Evolutionary conservation across 2,113 vertebrate genomes (phyloP).

Genomic region (Perca schrenkii): DNA sequence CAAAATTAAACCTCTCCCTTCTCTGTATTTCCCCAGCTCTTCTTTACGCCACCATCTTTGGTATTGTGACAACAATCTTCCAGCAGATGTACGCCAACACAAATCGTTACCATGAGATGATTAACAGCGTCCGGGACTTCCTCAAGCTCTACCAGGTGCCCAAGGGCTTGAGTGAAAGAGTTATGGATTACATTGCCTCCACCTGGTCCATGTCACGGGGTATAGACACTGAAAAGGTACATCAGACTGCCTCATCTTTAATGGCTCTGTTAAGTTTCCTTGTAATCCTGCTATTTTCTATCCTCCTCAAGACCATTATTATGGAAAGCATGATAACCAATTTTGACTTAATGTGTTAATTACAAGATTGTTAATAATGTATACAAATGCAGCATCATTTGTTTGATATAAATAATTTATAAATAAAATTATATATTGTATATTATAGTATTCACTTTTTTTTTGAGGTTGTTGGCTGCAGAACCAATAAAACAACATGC

Average conservation of each 20-base stretch:
- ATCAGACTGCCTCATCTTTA: conserved; percentile 3
- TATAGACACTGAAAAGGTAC: conserved; percentile 98
- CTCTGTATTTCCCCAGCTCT: conserved; percentile 86
- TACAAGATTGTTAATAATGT: neutral
- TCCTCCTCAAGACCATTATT: neutral
- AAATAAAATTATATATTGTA: neutral
- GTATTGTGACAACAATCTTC: conserved; percentile 99
- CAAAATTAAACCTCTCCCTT: neutral
- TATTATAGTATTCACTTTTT: neutral
- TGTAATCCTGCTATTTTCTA: neutral
- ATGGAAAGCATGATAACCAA: neutral
- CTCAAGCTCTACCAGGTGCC: conserved; percentile 99
- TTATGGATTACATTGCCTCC: conserved; percentile 99
- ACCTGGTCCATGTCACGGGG: conserved; percentile 99
- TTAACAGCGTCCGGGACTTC: conserved; percentile 98
- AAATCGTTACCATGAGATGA: conserved; percentile 99
- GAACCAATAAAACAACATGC: neutral
- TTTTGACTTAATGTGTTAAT: neutral
- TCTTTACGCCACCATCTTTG: conserved; percentile 99
- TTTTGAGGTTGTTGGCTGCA: neutral
- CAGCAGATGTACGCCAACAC: conserved; percentile 99
- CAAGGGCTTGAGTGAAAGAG: conserved; percentile 96
- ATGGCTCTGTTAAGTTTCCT: neutral
- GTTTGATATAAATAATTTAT: neutral
- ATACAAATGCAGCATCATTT: neutral